Evolutionary conservation across 1,140 invertebrate genomes (phyloP).

Genomic region (Orchestia grillus): DNA sequence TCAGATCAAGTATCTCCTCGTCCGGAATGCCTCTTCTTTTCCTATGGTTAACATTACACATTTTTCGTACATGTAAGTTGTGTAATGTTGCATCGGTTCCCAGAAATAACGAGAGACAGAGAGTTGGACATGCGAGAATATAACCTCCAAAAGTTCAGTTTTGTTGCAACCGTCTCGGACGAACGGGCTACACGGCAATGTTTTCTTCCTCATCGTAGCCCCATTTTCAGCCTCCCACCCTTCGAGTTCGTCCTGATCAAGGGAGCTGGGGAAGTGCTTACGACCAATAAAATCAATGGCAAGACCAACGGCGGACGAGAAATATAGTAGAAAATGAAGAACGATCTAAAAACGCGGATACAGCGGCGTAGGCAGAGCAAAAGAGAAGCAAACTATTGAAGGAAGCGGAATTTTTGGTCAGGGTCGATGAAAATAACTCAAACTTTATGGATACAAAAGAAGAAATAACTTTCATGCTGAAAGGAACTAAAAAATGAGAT

Average conservation of each 20-base stretch:
- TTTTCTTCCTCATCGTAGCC: background rate
- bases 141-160: too few relatives aligned
- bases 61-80: too few relatives aligned
- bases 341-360: background rate
- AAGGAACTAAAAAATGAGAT: background rate
- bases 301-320: background rate
- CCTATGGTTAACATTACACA: too few relatives aligned
- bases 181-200: too few relatives aligned
- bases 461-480: background rate
- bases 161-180: too few relatives aligned
- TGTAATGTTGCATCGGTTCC: too few relatives aligned
- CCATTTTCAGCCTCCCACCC: background rate
- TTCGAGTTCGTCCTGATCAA: background rate
- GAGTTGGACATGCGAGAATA: too few relatives aligned
- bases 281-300: conserved; percentile 30
- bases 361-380: background rate
- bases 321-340: background rate
- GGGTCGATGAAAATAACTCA: background rate
- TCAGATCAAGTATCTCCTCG: too few relatives aligned
- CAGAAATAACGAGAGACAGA: too few relatives aligned
- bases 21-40: too few relatives aligned
- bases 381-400: background rate
- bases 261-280: background rate
- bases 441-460: background rate
- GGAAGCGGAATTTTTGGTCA: background rate